Conservation (phyloP, 2,113 vertebrate genomes). For the Silurus asotus region DNA sequence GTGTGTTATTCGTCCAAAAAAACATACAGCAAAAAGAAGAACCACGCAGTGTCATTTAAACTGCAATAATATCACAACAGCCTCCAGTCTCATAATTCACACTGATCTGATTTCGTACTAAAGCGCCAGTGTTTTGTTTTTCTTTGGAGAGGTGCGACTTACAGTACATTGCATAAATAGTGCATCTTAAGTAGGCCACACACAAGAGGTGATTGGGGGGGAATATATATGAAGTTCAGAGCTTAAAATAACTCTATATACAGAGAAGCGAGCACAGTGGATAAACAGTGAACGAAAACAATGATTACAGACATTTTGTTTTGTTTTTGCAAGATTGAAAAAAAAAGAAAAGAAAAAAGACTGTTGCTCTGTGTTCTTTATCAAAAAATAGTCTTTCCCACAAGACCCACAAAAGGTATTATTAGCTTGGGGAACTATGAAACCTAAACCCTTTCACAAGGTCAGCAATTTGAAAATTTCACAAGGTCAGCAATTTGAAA, state of each 20-base stretch:
- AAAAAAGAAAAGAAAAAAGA: neutral
- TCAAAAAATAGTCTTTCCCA: conserved; percentile 24
- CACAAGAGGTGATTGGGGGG: neutral
- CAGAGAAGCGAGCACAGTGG: neutral
- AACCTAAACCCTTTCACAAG: conserved; percentile 46
- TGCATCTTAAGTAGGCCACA: neutral
- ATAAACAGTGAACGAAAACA: neutral
- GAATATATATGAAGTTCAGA: neutral
- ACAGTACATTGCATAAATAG: conserved; percentile 1
- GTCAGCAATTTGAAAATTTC: conserved; percentile 34
- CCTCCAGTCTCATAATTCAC: neutral
- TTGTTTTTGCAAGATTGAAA: neutral
- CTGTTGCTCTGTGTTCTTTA: conserved; percentile 11
- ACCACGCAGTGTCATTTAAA: conserved; percentile 13
- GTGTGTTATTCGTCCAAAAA: neutral
- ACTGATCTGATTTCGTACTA: neutral
- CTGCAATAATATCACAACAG: conserved; percentile 1
- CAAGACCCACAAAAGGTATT: conserved; percentile 17
- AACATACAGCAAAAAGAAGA: neutral
- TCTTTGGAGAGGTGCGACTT: neutral
- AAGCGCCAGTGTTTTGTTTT: conserved; percentile 3
- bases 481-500: too few relatives aligned
- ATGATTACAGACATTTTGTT: neutral
- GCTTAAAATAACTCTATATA: neutral
- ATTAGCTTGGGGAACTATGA: conserved; percentile 47